Conservation (phyloP, 2,113 vertebrate genomes). For the Pelecanoides urinatrix region DNA sequence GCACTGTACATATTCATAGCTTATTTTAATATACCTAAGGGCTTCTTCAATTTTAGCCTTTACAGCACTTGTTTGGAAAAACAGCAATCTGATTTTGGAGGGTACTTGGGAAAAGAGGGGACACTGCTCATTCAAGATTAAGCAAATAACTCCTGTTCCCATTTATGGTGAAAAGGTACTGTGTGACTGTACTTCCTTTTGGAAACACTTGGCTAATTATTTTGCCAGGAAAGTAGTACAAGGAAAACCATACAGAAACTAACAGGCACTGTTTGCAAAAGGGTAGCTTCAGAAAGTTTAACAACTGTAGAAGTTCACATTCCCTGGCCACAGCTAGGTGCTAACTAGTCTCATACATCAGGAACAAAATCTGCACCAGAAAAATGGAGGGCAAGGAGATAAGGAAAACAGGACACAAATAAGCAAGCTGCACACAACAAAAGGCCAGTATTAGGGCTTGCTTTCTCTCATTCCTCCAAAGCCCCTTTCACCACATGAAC, state of each 20-base stretch:
- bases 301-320: accelerated
- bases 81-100: background rate
- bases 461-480: background rate
- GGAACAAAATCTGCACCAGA: background rate
- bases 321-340: background rate
- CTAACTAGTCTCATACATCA: background rate
- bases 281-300: background rate
- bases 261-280: background rate
- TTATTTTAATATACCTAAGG: background rate
- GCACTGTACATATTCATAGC: background rate
- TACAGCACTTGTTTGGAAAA: background rate
- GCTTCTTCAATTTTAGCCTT: background rate
- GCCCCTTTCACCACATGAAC: background rate
- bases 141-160: background rate
- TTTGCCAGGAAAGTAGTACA: background rate
- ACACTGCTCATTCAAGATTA: background rate
- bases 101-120: background rate
- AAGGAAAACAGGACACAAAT: background rate
- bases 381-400: background rate
- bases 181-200: background rate
- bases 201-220: background rate
- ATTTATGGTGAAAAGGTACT: background rate
- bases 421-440: background rate
- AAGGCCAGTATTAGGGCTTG: background rate
- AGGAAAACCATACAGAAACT: background rate